phyloP scores from a whole-genome alignment of 2,888 invertebrate species.

The Dasypogon diadema region DNA sequence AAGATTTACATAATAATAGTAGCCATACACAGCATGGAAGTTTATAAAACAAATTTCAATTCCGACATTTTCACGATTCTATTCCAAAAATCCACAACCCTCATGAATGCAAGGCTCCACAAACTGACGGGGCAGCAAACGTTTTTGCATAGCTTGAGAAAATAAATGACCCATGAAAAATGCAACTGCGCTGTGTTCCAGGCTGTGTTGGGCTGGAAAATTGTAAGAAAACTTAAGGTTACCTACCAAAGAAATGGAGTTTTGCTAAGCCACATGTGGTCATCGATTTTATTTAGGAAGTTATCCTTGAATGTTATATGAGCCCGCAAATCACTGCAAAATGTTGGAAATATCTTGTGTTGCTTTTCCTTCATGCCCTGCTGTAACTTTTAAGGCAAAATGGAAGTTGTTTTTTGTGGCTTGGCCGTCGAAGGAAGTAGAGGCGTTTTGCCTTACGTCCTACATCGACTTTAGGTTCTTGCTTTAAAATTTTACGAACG shows the following conservation, averaged over 20 bases:
- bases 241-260: neutral
- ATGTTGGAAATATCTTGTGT: neutral
- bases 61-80: neutral
- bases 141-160: neutral
- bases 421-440: too few species aligned
- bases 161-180: neutral
- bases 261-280: neutral
- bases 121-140: neutral
- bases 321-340: neutral
- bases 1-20: too few species aligned
- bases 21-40: neutral
- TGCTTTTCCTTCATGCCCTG: neutral
- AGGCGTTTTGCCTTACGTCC: too few species aligned
- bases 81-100: neutral
- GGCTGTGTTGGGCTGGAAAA: neutral
- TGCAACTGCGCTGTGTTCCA: neutral
- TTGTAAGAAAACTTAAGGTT: neutral
- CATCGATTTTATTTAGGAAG: conserved; percentile 1
- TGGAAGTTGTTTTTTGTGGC: too few species aligned
- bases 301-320: neutral
- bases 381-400: too few species aligned
- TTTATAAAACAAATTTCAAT: neutral
- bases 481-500: too few species aligned
- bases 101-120: neutral
- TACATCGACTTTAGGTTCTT: too few species aligned